These are phyloP conservation scores for Tinamus guttatus DNA, from an alignment of 2,113 vertebrate species.

Conservation along the genomic window DNA sequence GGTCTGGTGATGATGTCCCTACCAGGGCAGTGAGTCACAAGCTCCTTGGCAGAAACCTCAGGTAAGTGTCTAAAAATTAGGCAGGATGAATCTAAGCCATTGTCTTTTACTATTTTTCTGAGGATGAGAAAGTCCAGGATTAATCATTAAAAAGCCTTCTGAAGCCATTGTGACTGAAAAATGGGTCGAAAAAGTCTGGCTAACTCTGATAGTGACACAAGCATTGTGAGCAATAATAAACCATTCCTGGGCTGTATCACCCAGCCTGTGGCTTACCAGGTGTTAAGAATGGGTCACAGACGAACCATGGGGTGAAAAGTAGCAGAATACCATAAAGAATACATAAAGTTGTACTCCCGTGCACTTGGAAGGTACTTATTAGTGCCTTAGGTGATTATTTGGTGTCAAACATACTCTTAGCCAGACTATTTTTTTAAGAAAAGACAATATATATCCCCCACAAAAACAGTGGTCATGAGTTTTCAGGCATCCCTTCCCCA, in stretches of 20 bases:
- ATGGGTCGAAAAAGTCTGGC: background rate
- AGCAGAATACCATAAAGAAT: background rate
- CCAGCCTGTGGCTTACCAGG: background rate
- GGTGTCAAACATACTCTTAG: background rate
- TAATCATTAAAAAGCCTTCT: constrained; percentile 48
- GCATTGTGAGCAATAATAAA: background rate
- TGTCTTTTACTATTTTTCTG: background rate
- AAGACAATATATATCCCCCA: no score
- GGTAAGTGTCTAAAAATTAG: background rate
- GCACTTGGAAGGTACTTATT: background rate
- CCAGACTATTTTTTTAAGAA: background rate
- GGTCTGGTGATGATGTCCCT: background rate
- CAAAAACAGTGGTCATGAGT: background rate
- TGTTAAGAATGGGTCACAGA: background rate
- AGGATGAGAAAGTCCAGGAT: constrained; percentile 13
- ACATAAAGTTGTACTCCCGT: background rate
- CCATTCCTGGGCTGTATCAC: background rate
- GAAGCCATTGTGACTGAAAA: constrained; percentile 21
- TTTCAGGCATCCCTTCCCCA: background rate
- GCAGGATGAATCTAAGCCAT: constrained; percentile 16
- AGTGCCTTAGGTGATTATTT: background rate
- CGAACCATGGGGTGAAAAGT: background rate
- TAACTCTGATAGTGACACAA: background rate
- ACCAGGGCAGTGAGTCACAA: background rate
- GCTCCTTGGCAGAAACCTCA: background rate